These are phyloP conservation scores for Dicentrarchus labrax DNA, from an alignment of 2,113 vertebrate genomes.

Conservation along the genomic window DNA sequence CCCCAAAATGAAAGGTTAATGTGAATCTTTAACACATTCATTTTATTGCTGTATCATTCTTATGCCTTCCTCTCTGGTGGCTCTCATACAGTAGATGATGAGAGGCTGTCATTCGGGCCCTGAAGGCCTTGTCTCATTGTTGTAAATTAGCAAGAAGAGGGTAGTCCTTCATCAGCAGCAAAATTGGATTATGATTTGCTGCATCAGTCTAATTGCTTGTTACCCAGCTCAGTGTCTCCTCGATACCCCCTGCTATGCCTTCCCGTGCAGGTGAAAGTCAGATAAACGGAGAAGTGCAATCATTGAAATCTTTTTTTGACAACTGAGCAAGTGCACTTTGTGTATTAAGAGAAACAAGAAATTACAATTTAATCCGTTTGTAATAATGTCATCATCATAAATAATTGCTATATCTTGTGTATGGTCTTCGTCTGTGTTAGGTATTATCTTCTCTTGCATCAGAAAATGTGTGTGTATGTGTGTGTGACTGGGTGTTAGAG, in stretches of 20 bases:
- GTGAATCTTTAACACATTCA: conserved; percentile 60
- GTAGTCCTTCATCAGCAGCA: conserved; percentile 69
- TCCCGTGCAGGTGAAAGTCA: conserved; percentile 30
- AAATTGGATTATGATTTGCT: conserved; percentile 80
- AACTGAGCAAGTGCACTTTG: background rate
- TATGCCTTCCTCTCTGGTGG: conserved; percentile 19
- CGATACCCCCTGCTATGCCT: conserved; percentile 25
- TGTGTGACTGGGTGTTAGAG: background rate
- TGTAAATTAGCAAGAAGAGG: conserved; percentile 66
- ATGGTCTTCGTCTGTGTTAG: background rate
- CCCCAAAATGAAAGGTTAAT: conserved; percentile 77
- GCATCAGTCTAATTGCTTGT: conserved; percentile 72
- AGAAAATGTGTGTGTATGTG: conserved; percentile 23
- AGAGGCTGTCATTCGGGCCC: conserved; percentile 42
- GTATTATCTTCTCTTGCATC: background rate
- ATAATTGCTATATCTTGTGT: background rate
- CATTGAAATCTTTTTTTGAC: conserved; percentile 21
- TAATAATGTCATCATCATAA: conserved; percentile 1
- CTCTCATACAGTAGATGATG: conserved; percentile 53
- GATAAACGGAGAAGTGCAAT: conserved; percentile 18
- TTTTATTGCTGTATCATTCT: conserved; percentile 59
- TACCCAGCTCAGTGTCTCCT: conserved; percentile 44
- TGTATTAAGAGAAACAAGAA: conserved; percentile 8
- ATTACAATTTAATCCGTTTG: conserved; percentile 14
- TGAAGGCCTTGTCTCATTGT: conserved; percentile 55